Base-by-base conservation (phyloP, 2,113 vertebrate genomes). In the Anarrhichthys ocellatus region DNA sequence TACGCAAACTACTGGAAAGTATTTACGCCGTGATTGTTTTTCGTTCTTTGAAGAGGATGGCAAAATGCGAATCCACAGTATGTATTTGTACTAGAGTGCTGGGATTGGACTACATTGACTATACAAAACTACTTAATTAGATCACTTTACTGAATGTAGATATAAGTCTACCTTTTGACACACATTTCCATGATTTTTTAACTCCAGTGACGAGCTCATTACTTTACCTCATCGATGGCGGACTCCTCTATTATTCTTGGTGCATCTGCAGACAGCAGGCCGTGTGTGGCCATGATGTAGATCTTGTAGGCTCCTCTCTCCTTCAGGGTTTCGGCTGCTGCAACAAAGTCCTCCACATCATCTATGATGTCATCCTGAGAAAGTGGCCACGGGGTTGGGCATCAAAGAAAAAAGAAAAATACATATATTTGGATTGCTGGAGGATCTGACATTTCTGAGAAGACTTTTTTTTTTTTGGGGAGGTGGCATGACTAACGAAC, bases 261-360 rank as follows among this genome's bases (percentile, higher is more conserved):
- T 0, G 98, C 98, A 17, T 99, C 98, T 0, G 97, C 97, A 9
- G 98, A 99, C 93, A 99, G 94, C 46, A 99, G 95, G 46, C 98
- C 98, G 0, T 99, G 98, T 6, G 98, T 99, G 1, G 98, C 98
- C 98, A 99, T 99, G 88, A 99, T 94, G 42, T 97, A 99, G 80
- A 99, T 99, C 94, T 99, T 99, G 82, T 99, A 99, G 10, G 98
- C 98, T 0, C 98, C 98, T 1, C 97, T 95, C 82, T 99, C 98
- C 75, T 99, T 99, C 87, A 99, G 95, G 89, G 97, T 98, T 88
- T 99, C 98, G 2, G 98, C 98, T 13, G 98, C 96, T 2, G 98
- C 97, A 3, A 99, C 97, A 82, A 98, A 99, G 90, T 98, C 97
- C 82, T 98, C 97, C 85, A 98, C 97, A 0, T 99, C 97, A 9